Evolutionary conservation across 2,888 invertebrate genomes (phyloP).

Genomic region (Ophion obscuratus): DNA sequence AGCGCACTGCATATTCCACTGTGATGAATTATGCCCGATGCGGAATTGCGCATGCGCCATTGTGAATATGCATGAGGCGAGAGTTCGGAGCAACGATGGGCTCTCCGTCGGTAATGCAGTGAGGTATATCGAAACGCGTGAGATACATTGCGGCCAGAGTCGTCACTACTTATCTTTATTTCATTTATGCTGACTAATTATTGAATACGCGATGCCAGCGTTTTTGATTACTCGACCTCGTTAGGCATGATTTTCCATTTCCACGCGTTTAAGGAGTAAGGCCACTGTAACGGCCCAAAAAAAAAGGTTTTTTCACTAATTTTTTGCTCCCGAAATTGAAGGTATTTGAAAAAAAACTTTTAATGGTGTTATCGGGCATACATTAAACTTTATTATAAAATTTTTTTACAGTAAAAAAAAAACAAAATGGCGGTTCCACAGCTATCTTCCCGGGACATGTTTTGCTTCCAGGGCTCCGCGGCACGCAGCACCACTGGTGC

Average conservation of each 20-base stretch:
- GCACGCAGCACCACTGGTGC: too few relatives aligned
- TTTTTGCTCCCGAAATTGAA: too few relatives aligned
- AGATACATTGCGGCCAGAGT: background rate
- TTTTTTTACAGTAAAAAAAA: too few relatives aligned
- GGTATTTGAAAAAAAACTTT: too few relatives aligned
- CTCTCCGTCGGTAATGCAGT: conserved; percentile 46
- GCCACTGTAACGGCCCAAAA: too few relatives aligned
- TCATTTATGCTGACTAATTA: background rate
- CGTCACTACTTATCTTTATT: background rate
- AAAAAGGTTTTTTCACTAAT: too few relatives aligned
- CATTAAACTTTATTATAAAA: too few relatives aligned
- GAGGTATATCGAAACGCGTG: conserved; percentile 8
- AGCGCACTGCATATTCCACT: conserved; percentile 43
- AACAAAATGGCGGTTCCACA: too few relatives aligned
- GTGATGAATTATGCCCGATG: conserved; percentile 39
- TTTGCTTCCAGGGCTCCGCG: too few relatives aligned
- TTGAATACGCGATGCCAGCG: background rate
- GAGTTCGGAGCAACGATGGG: conserved; percentile 9
- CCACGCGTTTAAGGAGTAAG: background rate
- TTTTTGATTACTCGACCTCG: background rate
- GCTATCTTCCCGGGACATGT: too few relatives aligned
- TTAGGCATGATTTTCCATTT: background rate
- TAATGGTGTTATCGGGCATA: too few relatives aligned
- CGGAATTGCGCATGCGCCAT: conserved; percentile 37
- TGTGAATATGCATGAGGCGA: conserved; percentile 27